Base-by-base conservation (phyloP, 2,797 vertebrate species). In the Pangasius mekongensis region DNA sequence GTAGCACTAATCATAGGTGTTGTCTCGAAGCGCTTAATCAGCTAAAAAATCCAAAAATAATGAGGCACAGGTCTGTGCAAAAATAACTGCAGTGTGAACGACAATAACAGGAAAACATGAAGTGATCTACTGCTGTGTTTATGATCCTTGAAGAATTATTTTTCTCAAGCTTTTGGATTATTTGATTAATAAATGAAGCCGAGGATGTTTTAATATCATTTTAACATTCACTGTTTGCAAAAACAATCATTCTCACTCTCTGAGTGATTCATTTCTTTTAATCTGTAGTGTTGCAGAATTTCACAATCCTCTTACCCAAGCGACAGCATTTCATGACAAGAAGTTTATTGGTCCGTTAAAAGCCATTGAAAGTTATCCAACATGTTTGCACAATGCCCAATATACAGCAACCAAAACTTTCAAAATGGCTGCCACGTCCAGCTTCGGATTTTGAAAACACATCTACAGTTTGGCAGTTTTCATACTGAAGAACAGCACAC, bases 341-440 rank as follows among this genome's bases (percentile, higher is more conserved):
- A 71, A 66, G 78, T 89, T 89, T 89, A 89, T 89, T 86, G 47
- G 88, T 89, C 88, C 78, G 39, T 66, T 76, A 56, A 89, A 86
- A 86, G 54, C 33, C 30, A 62, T 60, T 27, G n/a, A 85, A 85
- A 69, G 49, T 60, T 86, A n/a, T 82, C 77, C 87, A 62, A 62
- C 54, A 88, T 56, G 62, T 88, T 84, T 88, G 83, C 87, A 69
- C 73, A 67, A 64, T 56, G 73, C 64, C 47, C 71, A 43, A 67
- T 56, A 47, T 78, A 88, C 87, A 88, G 58, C 71, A 82, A 60
- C 43, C 88, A 43, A 69, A 82, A 54, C 74, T 11, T 54, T 71
- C 73, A 66, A 66, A 78, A 71, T 20, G 62, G 67, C 60, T 58
- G 43, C 83, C 52, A 54, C 69, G 52, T 82, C 76, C 88, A 89